A percentile compares a stretch with the other conserved stretches of the same genome.
Evolutionary conservation across 2,113 vertebrate genomes (phyloP).

Genomic region (Barnardius zonarius): DNA sequence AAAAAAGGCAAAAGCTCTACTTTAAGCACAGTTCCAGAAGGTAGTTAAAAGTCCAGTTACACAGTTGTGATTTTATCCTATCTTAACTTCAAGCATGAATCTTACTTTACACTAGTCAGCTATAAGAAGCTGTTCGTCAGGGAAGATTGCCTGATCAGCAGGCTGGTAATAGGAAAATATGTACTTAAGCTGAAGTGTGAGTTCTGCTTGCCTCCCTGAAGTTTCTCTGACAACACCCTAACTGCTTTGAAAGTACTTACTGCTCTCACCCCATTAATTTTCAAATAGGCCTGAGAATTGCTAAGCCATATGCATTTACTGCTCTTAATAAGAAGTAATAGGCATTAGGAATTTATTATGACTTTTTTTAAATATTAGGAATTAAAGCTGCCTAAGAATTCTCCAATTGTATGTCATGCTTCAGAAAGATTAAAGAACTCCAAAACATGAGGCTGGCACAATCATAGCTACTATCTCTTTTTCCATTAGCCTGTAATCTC

Average conservation of each 20-base stretch:
- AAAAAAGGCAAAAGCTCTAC: neutral
- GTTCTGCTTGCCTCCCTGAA: neutral
- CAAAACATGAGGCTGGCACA: conserved; percentile 16
- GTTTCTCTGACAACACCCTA: neutral
- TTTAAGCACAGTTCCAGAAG: neutral
- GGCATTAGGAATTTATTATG: conserved; percentile 14
- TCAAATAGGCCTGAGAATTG: conserved; percentile 40
- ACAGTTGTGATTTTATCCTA: neutral
- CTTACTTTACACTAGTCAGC: neutral
- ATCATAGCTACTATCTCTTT: conserved; percentile 39
- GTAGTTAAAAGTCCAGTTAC: neutral
- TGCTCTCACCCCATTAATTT: conserved; percentile 41
- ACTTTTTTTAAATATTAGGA: conserved; percentile 54
- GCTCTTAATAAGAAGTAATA: conserved; percentile 38
- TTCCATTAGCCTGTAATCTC: conserved; percentile 44
- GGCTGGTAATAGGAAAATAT: neutral
- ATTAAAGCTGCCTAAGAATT: conserved; percentile 61
- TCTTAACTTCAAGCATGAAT: neutral
- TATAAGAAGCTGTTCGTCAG: neutral
- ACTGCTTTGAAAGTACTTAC: neutral
- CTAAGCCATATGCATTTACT: conserved; percentile 46
- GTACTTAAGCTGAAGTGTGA: neutral
- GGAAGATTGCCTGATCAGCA: neutral
- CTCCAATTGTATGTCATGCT: conserved; percentile 60
- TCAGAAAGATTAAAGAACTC: conserved; percentile 62